Evolutionary conservation across 1,140 invertebrate species (phyloP).

Genomic region (Oryzaephilus surinamensis): DNA sequence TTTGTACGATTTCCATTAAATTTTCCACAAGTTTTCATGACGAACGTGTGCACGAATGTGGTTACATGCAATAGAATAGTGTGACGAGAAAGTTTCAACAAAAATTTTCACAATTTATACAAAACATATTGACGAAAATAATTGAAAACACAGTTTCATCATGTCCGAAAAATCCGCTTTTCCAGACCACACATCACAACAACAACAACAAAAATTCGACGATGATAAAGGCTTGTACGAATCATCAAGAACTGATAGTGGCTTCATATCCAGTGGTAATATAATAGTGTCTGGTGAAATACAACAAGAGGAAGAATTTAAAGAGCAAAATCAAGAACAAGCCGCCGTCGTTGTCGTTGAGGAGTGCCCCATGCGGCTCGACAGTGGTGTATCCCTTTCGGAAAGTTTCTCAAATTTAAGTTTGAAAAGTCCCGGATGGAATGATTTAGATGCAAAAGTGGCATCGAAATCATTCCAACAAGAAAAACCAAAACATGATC

Average conservation of each 20-base stretch:
- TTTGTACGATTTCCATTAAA: too few species aligned
- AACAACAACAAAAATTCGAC: slow-evolving; percentile 11
- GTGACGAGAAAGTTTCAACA: too few species aligned
- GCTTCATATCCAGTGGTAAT: slow-evolving; percentile 46
- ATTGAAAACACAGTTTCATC: too few species aligned
- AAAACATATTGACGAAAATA: too few species aligned
- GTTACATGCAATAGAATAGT: too few species aligned
- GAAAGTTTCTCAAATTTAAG: slow-evolving; percentile 42
- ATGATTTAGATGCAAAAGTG: slow-evolving; percentile 25
- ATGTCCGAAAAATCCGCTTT: too few species aligned
- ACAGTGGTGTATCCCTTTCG: slow-evolving; percentile 43
- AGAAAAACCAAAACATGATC: slow-evolving; percentile 11
- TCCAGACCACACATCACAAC: too few species aligned
- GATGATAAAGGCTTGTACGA: slow-evolving; percentile 25
- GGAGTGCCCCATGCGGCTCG: slow-evolving; percentile 36
- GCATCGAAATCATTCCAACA: slow-evolving; percentile 17
- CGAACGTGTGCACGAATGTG: too few species aligned
- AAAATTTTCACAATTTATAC: too few species aligned
- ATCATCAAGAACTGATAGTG: slow-evolving; percentile 35
- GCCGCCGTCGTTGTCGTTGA: slow-evolving; percentile 1
- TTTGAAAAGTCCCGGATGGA: slow-evolving; percentile 33
- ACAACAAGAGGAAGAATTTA: slow-evolving; percentile 9
- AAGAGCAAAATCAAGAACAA: slow-evolving; percentile 11
- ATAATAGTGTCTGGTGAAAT: slow-evolving; percentile 32
- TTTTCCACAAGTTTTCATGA: too few species aligned